phyloP scores from a whole-genome alignment of 2,797 vertebrate species.

The Scleropages formosus region DNA sequence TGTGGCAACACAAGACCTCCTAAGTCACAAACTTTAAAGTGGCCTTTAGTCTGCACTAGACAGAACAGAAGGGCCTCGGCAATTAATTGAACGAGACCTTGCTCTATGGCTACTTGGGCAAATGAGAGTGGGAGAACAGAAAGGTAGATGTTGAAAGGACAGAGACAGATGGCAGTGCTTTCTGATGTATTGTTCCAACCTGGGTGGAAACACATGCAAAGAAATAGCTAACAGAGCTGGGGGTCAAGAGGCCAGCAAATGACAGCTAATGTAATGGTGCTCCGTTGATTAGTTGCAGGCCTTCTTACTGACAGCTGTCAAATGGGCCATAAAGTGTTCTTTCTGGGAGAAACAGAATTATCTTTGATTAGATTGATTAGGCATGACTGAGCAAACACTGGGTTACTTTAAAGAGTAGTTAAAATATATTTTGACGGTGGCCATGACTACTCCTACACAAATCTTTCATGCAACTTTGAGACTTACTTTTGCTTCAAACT shows the following conservation, averaged over 20 bases:
- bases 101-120: background rate
- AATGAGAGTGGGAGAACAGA: background rate
- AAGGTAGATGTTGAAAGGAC: background rate
- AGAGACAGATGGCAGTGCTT: background rate
- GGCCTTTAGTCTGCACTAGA: background rate
- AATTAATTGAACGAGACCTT: conserved; percentile 21
- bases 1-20: conserved; percentile 4
- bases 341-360: background rate
- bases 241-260: background rate
- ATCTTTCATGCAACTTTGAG: background rate
- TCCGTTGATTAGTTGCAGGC: background rate
- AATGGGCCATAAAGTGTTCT: background rate
- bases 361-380: background rate
- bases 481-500: background rate
- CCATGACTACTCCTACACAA: background rate
- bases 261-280: background rate
- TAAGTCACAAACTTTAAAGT: conserved; percentile 7
- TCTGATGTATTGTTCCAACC: background rate
- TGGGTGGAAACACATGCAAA: background rate
- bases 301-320: background rate
- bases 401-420: background rate
- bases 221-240: background rate
- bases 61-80: background rate
- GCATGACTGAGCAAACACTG: conserved; percentile 1
- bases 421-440: background rate